Percentiles rank a stretch among this genome's conserved stretches.
Conservation (phyloP, 1,140 invertebrate genomes). For the Papilio polyxenes region DNA sequence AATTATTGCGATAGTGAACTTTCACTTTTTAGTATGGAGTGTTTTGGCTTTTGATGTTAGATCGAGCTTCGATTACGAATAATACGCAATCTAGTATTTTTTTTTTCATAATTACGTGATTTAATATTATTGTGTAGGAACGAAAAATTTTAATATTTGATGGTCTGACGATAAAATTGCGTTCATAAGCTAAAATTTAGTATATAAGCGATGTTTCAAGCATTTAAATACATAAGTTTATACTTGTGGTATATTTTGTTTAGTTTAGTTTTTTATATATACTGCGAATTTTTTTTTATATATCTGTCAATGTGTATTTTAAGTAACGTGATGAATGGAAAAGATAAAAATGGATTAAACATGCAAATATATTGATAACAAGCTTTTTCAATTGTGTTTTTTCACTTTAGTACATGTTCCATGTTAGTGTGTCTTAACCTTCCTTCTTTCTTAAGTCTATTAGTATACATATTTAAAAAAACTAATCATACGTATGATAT, state of each 20-base stretch:
- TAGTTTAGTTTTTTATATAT: neutral
- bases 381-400: too few relatives aligned
- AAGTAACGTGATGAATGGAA: too few relatives aligned
- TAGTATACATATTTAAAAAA: too few relatives aligned
- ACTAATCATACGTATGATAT: too few relatives aligned
- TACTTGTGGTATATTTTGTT: neutral
- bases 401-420: too few relatives aligned
- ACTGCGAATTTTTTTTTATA: neutral
- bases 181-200: conserved; percentile 2
- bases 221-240: neutral
- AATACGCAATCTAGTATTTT: neutral
- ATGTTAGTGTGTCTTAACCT: too few relatives aligned
- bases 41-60: conserved; percentile 20
- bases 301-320: too few relatives aligned
- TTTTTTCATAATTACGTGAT: neutral
- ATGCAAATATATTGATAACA: too few relatives aligned
- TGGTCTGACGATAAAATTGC: neutral
- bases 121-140: neutral
- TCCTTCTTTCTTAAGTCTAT: too few relatives aligned
- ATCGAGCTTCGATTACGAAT: neutral
- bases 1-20: too few relatives aligned
- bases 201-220: conserved; percentile 6
- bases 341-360: too few relatives aligned
- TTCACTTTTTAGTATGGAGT: neutral
- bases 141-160: conserved; percentile 2